These are phyloP conservation scores for Galbula dea DNA, from an alignment of 2,113 vertebrate species.

Conservation along the genomic window DNA sequence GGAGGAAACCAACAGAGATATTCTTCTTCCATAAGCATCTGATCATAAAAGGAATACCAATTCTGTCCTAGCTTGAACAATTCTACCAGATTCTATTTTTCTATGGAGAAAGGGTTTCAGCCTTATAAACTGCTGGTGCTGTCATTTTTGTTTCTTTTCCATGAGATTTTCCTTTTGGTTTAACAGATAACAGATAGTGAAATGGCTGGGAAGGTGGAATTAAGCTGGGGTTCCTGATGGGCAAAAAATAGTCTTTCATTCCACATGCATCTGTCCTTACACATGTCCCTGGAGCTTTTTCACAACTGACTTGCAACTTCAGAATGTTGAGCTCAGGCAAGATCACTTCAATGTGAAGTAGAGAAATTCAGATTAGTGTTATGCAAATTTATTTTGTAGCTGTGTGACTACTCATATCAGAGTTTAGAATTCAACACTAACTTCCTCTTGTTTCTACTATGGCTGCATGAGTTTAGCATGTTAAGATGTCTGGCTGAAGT, in stretches of 20 bases:
- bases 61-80: neutral
- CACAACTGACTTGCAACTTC: neutral
- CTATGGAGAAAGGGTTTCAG: neutral
- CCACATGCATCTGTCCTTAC: neutral
- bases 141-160: neutral
- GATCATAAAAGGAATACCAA: neutral
- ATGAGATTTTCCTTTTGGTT: neutral
- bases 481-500: neutral
- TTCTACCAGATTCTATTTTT: neutral
- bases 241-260: neutral
- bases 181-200: neutral
- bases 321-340: neutral
- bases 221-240: neutral
- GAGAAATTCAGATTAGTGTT: neutral
- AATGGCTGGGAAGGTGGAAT: neutral
- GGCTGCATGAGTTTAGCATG: neutral
- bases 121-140: neutral
- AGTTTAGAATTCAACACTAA: neutral
- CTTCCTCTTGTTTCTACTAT: neutral
- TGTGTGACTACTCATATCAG: neutral
- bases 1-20: neutral
- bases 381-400: neutral
- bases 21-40: neutral
- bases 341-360: neutral
- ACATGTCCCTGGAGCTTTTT: neutral